Evolutionary conservation across 2,113 vertebrate genomes (phyloP), one percentile per base, ranked within the genome.

Genomic region (Rhineura floridana): DNA sequence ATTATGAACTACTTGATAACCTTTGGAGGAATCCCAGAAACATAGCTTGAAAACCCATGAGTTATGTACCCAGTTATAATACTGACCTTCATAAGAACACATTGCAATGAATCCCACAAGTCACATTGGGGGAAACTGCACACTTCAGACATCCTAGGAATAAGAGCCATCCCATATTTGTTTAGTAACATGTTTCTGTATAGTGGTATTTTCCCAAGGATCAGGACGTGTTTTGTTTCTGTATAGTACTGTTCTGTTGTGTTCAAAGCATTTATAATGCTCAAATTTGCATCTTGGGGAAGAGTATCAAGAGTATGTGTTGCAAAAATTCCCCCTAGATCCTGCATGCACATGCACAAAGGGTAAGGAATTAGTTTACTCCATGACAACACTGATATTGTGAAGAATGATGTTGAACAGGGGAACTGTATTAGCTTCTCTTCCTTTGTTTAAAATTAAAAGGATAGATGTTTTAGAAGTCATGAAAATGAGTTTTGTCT

Each of bases 401-500:
- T 75, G 91, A 88, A 81, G 92, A 69, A 83, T 83, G 91, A 90
- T 81, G 81, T 81, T 77, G 83, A 94, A 62, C 89, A 90, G 89
- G 78, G 90, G 39, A 23, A 30, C 65, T 39, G 23, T n/a, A 82
- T 84, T 69, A 33, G 69, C 50, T 85, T 6, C 84, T 89, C 78
- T 86, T 90, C 88, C 67, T 95, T 94, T 95, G 94, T 95, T 95
- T 94, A 94, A 19, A 81, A 88, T 92, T 90, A 77, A 72, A 92
- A 89, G 91, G 91, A 90, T 88, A 76, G 80, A 86, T 21, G 93
- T 96, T 91, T 88, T 84, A 93, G 89, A 93, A 94, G 90, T 91
- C 90, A 19, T 52, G 91, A 91, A 92, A 93, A 91, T 1, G 83
- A 94, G 92, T 42, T 95, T 93, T 94, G 94, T 95, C 93, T 95